Evolutionary conservation across 1,140 invertebrate genomes (phyloP).

Genomic region (Vollenhovia emeryi): DNA sequence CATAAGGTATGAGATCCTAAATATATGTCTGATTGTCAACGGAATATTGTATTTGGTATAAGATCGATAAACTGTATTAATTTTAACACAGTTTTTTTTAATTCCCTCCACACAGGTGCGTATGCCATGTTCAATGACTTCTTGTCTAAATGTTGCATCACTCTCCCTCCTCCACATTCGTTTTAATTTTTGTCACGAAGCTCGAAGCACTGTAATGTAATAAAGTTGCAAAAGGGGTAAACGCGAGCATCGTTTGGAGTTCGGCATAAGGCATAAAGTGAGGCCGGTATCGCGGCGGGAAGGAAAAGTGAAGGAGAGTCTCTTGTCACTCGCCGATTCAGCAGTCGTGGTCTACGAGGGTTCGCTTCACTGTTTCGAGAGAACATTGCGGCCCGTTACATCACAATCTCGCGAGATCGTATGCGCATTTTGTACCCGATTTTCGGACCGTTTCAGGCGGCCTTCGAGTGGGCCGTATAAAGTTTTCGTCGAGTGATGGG

Average conservation of each 20-base stretch:
- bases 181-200: background rate
- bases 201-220: background rate
- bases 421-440: slow-evolving; percentile 36
- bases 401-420: slow-evolving; percentile 60
- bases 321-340: slow-evolving; percentile 76
- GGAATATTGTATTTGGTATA: background rate
- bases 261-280: slow-evolving; percentile 18
- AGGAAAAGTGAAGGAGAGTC: slow-evolving; percentile 57
- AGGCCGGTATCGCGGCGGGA: slow-evolving; percentile 32
- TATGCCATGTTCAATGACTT: background rate
- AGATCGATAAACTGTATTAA: background rate
- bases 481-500: background rate
- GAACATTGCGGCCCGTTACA: slow-evolving; percentile 74
- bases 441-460: background rate
- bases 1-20: background rate
- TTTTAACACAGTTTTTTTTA: background rate
- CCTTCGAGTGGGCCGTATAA: background rate
- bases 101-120: background rate
- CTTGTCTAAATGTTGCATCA: background rate
- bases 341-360: slow-evolving; percentile 66
- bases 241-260: slow-evolving; percentile 3
- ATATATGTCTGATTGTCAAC: background rate
- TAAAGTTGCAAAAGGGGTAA: background rate
- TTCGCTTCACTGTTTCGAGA: slow-evolving; percentile 74
- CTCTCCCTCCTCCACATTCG: background rate